Percentiles rank a stretch among this genome's conserved stretches.
These are phyloP conservation scores for Morpho achilles DNA, from an alignment of 2,888 invertebrate species.

Conservation along the genomic window DNA sequence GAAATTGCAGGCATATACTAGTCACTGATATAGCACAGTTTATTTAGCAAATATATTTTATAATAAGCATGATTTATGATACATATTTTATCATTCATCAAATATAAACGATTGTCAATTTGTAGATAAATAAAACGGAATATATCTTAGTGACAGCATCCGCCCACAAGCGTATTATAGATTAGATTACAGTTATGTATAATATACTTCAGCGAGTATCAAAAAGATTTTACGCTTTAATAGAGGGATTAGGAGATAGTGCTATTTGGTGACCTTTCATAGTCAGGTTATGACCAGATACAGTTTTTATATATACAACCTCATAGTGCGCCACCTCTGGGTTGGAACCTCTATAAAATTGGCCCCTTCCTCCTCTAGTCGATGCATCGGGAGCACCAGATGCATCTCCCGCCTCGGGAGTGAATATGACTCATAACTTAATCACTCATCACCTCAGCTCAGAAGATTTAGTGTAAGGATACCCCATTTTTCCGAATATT, in stretches of 20 bases:
- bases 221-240: not conserved
- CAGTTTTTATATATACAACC: no score
- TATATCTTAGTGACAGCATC: slow-evolving; percentile 26
- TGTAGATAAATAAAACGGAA: slow-evolving; percentile 25
- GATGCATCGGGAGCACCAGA: no score
- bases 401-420: no score
- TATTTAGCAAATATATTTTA: slow-evolving; percentile 9
- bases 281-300: no score
- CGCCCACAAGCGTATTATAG: slow-evolving; percentile 24
- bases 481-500: no score
- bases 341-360: no score
- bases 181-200: slow-evolving; percentile 11
- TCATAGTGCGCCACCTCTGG: no score
- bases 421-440: no score
- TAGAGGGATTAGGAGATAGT: not conserved
- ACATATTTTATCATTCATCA: slow-evolving; percentile 24
- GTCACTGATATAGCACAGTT: slow-evolving; percentile 1
- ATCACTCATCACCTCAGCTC: no score
- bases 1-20: not conserved
- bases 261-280: no score
- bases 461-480: no score
- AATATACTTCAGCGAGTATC: slow-evolving; percentile 4
- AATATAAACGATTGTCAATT: slow-evolving; percentile 29
- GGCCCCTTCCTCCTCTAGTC: no score
- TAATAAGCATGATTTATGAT: slow-evolving; percentile 14